A percentile compares a stretch with the other conserved stretches of the same genome.
These are phyloP conservation scores for Cotesia glomerata DNA, from an alignment of 1,140 invertebrate species.

Conservation along the genomic window DNA sequence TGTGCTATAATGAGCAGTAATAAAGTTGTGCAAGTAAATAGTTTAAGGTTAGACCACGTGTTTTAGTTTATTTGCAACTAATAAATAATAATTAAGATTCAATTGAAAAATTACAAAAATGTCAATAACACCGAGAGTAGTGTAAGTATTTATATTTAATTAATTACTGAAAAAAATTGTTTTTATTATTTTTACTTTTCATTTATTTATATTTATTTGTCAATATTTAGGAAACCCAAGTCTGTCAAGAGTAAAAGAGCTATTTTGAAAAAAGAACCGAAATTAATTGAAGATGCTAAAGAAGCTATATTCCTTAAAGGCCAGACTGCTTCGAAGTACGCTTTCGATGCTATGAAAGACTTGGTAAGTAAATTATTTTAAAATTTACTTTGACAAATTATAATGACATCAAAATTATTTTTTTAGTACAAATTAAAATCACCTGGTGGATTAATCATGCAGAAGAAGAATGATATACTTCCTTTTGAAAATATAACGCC, in stretches of 20 bases:
- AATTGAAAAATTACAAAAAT: constrained; percentile 37
- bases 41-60: too few species aligned
- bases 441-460: constrained; percentile 78
- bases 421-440: constrained; percentile 82
- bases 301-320: constrained; percentile 86
- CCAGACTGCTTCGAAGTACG: constrained; percentile 78
- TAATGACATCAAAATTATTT: constrained; percentile 37
- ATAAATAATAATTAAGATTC: too few species aligned
- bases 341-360: constrained; percentile 84
- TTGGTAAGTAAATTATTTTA: constrained; percentile 67
- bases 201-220: constrained; percentile 13
- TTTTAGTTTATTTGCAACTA: too few species aligned
- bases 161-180: neutral
- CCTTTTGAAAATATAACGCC: constrained; percentile 85
- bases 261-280: constrained; percentile 81
- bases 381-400: constrained; percentile 17
- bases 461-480: constrained; percentile 82
- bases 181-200: constrained; percentile 14
- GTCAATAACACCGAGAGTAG: constrained; percentile 58
- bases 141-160: constrained; percentile 50
- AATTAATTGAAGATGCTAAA: constrained; percentile 89
- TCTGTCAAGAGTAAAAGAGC: constrained; percentile 88
- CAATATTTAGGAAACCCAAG: constrained; percentile 78
- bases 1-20: too few species aligned
- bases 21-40: too few species aligned